Evolutionary conservation across 2,797 vertebrate species (phyloP), one percentile per base, ranked within the genome.

Genomic region (Anisognathus igniventris): DNA sequence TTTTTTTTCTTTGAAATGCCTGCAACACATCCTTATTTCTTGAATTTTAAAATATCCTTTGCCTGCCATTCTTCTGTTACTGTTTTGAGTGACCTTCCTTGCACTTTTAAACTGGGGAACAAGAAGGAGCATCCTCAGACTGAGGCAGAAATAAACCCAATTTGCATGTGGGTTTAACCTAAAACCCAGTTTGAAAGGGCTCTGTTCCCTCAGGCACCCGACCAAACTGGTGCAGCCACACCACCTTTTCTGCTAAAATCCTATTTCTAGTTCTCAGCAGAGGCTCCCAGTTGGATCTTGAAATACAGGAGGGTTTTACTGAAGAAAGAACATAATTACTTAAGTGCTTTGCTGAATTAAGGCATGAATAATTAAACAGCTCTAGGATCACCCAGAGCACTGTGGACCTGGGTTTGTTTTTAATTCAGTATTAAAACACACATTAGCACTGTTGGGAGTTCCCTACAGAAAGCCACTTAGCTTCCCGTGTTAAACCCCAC

Each of bases 351-450:
- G 75, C 78, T 93, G 71, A 85, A 61, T 31, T 28, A 33, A 80
- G 42, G 39, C 60, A 76, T 80, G 88, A 95, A 89, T 92, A 88
- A 78, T 75, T 37, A 62, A 92, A 31, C 35, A 33, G 72, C 75
- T 50, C 33, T 10, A 72, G 64, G 50, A 28, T 78, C 78, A 79
- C 88, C 28, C 9, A 42, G 80, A 95, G 79, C 86, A 66, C 78
- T 90, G 20, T 6, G 64, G 88, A 84, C 81, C 80, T 73, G 77
- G 51, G 37, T 76, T 89, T 76, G 87, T 44, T 90, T 93, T 86
- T 21, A 90, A 70, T 65, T 91, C 91, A 91, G 78, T 92, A 90
- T 95, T 95, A 90, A 94, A 93, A 57, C 22, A 77, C 56, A 54
- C 44, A 11, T 45, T 27, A 86, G 47, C 90, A 72, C 73, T 80